Conservation (phyloP, 2,888 invertebrate genomes). For the Tiphia femorata region DNA sequence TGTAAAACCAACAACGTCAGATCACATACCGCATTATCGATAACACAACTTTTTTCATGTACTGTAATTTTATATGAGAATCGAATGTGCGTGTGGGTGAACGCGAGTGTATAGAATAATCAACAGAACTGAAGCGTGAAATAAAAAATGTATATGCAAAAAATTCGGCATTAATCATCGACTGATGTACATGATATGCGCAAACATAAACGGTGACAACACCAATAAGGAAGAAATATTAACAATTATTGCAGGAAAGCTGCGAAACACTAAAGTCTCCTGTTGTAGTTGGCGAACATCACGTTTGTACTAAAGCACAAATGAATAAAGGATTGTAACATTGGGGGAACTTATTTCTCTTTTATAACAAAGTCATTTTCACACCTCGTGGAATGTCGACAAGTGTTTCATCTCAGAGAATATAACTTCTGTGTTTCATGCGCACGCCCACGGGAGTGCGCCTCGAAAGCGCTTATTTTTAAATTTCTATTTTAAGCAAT, state of each 20-base stretch:
- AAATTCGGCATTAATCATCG: too few species aligned
- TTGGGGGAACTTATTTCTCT: conserved; percentile 6
- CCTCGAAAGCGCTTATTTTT: too few species aligned
- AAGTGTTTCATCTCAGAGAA: too few species aligned
- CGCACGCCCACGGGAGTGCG: too few species aligned
- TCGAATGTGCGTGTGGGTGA: not conserved
- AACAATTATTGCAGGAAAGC: not conserved
- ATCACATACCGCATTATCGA: conserved; percentile 34
- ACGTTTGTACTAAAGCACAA: conserved; percentile 61
- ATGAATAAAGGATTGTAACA: conserved; percentile 59
- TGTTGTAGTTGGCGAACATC: conserved; percentile 43
- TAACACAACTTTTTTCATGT: conserved; percentile 56
- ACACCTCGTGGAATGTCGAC: too few species aligned
- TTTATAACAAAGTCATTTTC: too few species aligned
- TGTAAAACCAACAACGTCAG: conserved; percentile 13
- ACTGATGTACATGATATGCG: conserved; percentile 1
- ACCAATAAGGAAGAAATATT: conserved; percentile 14
- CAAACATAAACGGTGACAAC: conserved; percentile 4
- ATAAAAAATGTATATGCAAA: conserved; percentile 3
- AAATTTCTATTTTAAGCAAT: too few species aligned
- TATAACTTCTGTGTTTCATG: too few species aligned
- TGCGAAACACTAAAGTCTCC: conserved; percentile 21
- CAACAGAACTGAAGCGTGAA: conserved; percentile 4
- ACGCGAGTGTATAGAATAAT: conserved; percentile 10
- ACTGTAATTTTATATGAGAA: conserved; percentile 59